Base-by-base conservation (phyloP, 2,888 invertebrate genomes). In the Rotaria socialis region DNA sequence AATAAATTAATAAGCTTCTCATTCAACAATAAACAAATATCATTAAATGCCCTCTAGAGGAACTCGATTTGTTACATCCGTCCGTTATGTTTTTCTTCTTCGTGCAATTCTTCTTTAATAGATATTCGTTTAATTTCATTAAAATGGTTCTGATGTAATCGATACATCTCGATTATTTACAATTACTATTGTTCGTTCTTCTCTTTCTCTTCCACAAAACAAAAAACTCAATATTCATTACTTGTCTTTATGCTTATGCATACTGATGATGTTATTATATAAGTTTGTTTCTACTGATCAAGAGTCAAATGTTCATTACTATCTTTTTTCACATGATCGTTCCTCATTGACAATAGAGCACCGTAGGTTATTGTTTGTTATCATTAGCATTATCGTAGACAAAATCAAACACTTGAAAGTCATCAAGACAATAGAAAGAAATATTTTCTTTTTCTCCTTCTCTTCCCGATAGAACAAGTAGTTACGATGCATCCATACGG, bases 231-330 rank as follows among this genome's bases (percentile, higher is more conserved):
- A 67, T 67, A 67, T 67, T 67, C 67, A 67, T 67, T 7, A 35
- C 16, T 67, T 67, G 6, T 27, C 67, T 35, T 35, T 67, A 19
- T 67, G 67, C 67, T 41, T 27, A 19, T 67, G 67, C 67, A 67
- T 67, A 67, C 19, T 67, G 35, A 67, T 67, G 67, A 67, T 41
- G 35, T 35, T 67, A 35, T 67, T 67, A 67, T 67, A 35, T 35
- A 67, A 67, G 67, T 67, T 67, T 35, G 27, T 67, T 5, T 67
- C 19, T 6, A 67, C 35, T 67, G 11, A 27, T 67, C 67, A 67
- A 67, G 67, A 67, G 67, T 67, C 67, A 67, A 67, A 67, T 67
- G 67, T 67, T 67, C 67, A 67, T 67, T 67, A 67, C 67, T 67
- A 67, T 67, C 67, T 67, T 67, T 67, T 67, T 67, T 67, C 67